A percentile compares a stretch with the other conserved stretches of the same genome.
phyloP scores from a whole-genome alignment of 2,888 invertebrate species.

The Dorcus hopei region DNA sequence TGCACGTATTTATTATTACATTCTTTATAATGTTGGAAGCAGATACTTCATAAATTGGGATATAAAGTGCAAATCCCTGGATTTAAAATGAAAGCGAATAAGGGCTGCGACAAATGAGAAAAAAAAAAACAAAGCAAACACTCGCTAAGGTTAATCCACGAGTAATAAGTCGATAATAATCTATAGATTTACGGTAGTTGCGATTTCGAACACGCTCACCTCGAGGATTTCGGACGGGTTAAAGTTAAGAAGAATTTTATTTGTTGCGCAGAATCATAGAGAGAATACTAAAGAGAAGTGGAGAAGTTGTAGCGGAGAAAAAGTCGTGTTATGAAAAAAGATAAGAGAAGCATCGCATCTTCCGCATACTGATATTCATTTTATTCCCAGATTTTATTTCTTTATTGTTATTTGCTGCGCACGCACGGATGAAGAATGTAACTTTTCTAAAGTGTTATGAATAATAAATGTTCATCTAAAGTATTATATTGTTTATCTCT shows the following conservation, averaged over 20 bases:
- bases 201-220: neutral
- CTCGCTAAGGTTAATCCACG: neutral
- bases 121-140: neutral
- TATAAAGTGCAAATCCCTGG: too few relatives aligned
- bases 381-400: neutral
- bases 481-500: too few relatives aligned
- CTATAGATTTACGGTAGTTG: neutral
- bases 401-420: neutral
- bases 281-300: neutral
- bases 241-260: conserved; percentile 1
- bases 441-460: too few relatives aligned
- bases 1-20: too few relatives aligned
- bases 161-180: neutral
- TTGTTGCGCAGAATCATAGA: neutral
- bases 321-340: neutral
- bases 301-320: neutral
- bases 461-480: too few relatives aligned
- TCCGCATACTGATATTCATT: neutral
- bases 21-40: too few relatives aligned
- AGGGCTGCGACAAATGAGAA: neutral
- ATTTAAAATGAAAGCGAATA: too few relatives aligned
- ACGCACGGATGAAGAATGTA: neutral
- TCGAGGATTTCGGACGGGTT: conserved; percentile 1
- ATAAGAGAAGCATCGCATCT: neutral
- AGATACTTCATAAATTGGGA: too few relatives aligned